Conservation (phyloP, 2,888 invertebrate species). For the Harpalus rufipes region DNA sequence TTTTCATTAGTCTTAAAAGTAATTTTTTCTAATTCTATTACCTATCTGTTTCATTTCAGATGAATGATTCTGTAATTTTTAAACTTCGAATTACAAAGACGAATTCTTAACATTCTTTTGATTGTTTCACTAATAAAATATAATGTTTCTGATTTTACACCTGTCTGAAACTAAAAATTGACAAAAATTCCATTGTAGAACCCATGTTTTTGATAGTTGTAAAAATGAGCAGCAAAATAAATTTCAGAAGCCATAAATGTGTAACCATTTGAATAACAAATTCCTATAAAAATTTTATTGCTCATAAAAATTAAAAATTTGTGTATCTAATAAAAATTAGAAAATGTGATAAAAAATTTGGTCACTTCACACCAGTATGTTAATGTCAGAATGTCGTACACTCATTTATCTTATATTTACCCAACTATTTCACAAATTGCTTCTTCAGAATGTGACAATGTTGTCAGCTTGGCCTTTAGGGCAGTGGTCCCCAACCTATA, state of each 20-base stretch:
- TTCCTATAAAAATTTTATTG: slow-evolving; percentile 13
- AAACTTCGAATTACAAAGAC: no score
- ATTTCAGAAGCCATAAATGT: not conserved
- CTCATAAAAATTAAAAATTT: slow-evolving; percentile 22
- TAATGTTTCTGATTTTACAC: not conserved
- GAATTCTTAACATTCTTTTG: not conserved
- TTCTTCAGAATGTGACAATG: slow-evolving; percentile 48
- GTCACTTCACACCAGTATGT: slow-evolving; percentile 40
- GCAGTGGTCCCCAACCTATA: not conserved
- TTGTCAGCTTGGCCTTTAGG: slow-evolving; percentile 17
- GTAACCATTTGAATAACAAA: slow-evolving; percentile 8
- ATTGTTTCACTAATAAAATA: not conserved
- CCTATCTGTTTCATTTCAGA: no score
- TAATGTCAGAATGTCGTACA: slow-evolving; percentile 25
- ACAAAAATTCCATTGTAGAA: not conserved
- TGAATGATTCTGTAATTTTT: no score
- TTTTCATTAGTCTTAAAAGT: no score
- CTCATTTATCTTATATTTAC: slow-evolving; percentile 47
- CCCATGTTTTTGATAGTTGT: not conserved
- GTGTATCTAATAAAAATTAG: slow-evolving; percentile 22
- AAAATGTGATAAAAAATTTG: slow-evolving; percentile 35
- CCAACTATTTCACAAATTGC: slow-evolving; percentile 55
- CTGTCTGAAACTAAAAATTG: not conserved
- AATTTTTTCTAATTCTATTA: no score
- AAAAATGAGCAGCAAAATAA: not conserved